Evolutionary conservation across 1,140 invertebrate genomes (phyloP), one percentile per base, ranked within the genome.

Genomic region (Drosophila willistoni): DNA sequence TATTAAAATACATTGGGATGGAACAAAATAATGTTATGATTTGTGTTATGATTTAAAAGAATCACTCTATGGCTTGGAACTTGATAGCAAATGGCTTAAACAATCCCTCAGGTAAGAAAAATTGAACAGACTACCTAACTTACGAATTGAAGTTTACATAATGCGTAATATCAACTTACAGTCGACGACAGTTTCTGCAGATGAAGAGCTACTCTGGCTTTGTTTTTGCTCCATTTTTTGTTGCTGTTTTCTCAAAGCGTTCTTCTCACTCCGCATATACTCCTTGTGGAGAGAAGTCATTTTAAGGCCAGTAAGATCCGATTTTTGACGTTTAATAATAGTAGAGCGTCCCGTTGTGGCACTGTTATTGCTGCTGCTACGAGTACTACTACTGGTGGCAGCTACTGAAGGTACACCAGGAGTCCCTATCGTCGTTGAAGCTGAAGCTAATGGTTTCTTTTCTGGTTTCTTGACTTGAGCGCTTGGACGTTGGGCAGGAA

Each of bases 281-380:
- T 92, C 91, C 69, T 91, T 90, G 64, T 92, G 91, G 41, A 91
- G 42, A 0, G 84, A 93, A 25, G 93, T 93, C 42, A 94, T 93
- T 86, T 94, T 94, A 0, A 94, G 87, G 0, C 94, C 94, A 7
- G 94, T 94, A 0, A 94, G 92, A 80, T 94, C 94, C 3, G 94
- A 94, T 71, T 94, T 94, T 73, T 94, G 94, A 12, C 94, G 77
- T 33, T 94, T 93, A 61, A 94, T 94, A 9, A 85, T 81, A 1
- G 85, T 79, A 6, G 80, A 67, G 19, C 89, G 81, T 17, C 57
- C 77, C 2, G 7, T 56, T 60, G 7, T 22, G 34, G 68, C 33
- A 17, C 22, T 64, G 12, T 39, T 64, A 22, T 73, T 70, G 61
- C 64, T 62, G 54, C 33, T 82, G 56, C 59, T 82, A 13, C 79